Base-by-base conservation (phyloP, 2,113 vertebrate species). In the Pelecanoides urinatrix region DNA sequence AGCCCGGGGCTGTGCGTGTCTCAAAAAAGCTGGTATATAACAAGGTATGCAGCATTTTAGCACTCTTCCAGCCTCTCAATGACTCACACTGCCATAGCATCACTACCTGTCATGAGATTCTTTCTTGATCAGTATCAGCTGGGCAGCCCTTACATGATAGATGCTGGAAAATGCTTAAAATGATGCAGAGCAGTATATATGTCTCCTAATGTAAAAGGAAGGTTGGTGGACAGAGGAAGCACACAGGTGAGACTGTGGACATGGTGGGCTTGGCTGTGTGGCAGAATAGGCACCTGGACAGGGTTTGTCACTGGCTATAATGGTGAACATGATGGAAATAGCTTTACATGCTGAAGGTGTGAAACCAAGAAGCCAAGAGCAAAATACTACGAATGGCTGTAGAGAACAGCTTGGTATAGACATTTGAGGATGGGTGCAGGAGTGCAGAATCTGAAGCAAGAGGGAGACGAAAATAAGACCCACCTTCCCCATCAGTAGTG, bases 191-290 rank as follows among this genome's bases (percentile, higher is more conserved):
- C 42, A 45, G 8, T 47, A 44, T 38, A 16, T 8, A 29, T 4
- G 20, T 55, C 47, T 88, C 52, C 47, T 53, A 58, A 38, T 3
- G 3, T 20, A 21, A 53, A 87, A 90, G n/a, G 11, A 79, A 76
- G 11, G 17, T 16, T 77, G 22, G 21, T 27, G 29, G 45, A 49
- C 23, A 70, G 66, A 85, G 38, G 21, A 78, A 75, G 45, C 45
- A 45, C 45, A 19, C 8, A 45, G 20, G 13, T 40, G 20, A 59
- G 23, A 36, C 27, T 36, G 15, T 29, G 18, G 45, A 50, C 13
- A 19, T 0, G 1, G 4, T 27, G 6, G 7, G 17, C 12, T 36
- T 87, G n/a, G 21, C 25, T 2, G 0, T 2, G 0, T 42, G 12
- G 47, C 17, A 71, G 36, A 77, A 52, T 1, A 62, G n/a, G 58